phyloP scores from a whole-genome alignment of 2,797 vertebrate genomes.

The Pampus argenteus region DNA sequence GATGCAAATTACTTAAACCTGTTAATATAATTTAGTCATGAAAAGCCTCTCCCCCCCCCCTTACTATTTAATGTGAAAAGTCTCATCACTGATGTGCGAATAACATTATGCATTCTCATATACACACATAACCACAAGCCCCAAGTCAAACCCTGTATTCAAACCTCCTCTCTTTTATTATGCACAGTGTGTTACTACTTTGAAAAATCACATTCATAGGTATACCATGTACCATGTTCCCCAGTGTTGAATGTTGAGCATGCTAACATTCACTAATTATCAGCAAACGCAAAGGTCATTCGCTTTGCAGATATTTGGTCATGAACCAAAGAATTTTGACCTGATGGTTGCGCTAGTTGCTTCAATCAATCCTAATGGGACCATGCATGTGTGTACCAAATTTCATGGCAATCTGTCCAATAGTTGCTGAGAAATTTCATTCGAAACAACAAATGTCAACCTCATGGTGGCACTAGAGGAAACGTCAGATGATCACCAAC shows the following conservation, averaged over 20 bases:
- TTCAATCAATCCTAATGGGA: too few species aligned
- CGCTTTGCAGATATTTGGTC: too few species aligned
- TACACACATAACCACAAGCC: not conserved
- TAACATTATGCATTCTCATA: not conserved
- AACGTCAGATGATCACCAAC: too few species aligned
- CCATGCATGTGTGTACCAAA: not conserved
- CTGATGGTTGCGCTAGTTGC: too few species aligned
- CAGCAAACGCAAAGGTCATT: too few species aligned
- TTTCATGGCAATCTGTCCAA: not conserved
- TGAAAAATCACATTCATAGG: not conserved
- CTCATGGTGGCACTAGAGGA: too few species aligned
- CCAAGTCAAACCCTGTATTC: not conserved
- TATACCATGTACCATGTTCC: too few species aligned
- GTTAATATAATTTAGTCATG: not conserved
- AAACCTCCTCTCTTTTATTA: conserved; percentile 1
- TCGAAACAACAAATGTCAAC: not conserved
- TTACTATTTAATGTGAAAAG: not conserved
- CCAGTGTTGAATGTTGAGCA: too few species aligned
- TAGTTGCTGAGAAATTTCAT: not conserved
- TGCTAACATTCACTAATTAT: too few species aligned
- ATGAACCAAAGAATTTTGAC: too few species aligned
- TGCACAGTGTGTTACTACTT: conserved; percentile 6
- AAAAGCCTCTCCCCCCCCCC: not conserved
- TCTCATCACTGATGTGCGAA: not conserved
- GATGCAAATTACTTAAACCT: conserved; percentile 1